Conservation (phyloP, 2,113 vertebrate species). For the Copsychus sechellarum region DNA sequence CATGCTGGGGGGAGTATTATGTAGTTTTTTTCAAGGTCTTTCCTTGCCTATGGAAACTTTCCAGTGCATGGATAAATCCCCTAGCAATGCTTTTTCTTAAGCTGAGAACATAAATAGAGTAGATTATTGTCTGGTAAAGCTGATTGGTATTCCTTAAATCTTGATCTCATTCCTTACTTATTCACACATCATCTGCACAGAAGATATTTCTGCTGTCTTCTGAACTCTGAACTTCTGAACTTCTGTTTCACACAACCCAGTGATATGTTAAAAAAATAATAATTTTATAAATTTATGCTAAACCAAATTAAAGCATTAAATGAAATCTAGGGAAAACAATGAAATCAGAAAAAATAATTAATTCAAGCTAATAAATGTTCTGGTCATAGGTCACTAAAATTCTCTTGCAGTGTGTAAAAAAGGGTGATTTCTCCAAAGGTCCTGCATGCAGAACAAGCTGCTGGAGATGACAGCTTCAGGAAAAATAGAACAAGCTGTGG, state of each 20-base stretch:
- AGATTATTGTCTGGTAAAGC: conserved; percentile 31
- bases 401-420: neutral
- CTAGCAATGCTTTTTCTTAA: neutral
- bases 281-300: neutral
- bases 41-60: neutral
- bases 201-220: conserved; percentile 50
- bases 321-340: neutral
- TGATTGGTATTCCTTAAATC: conserved; percentile 57
- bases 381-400: neutral
- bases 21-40: neutral
- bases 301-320: neutral
- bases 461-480: neutral
- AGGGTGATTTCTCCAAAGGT: neutral
- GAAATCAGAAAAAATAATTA: neutral
- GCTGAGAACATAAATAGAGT: conserved; percentile 5
- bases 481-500: neutral
- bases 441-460: neutral
- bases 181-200: conserved; percentile 54
- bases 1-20: neutral
- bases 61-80: neutral
- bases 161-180: conserved; percentile 44
- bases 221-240: no score
- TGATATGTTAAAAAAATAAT: conserved; percentile 22
- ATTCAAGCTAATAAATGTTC: neutral
- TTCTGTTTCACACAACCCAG: conserved; percentile 43